Evolutionary conservation across 64 coral and sea anemone genomes (phyloP).

Genomic region (Actinia equina): DNA sequence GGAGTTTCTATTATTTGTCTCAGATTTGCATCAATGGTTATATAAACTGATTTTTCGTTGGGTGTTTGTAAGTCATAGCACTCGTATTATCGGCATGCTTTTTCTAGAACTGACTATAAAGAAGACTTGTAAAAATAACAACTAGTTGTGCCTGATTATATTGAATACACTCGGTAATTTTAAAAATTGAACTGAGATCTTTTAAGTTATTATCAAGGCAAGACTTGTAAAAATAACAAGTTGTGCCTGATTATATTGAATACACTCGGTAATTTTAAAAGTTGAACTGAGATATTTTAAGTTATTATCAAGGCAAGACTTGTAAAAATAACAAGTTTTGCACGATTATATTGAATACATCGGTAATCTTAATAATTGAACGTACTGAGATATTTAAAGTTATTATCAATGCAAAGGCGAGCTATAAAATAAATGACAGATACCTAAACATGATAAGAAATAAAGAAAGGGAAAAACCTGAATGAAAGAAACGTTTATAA

Average conservation of each 20-base stretch:
- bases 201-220: not conserved
- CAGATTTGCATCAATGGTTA: not conserved
- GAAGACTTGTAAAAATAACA: not conserved
- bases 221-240: no score
- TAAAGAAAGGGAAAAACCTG: no score
- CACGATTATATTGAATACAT: no score
- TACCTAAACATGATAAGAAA: no score
- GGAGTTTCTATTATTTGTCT: no score
- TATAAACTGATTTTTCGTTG: not conserved
- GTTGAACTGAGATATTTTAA: not conserved
- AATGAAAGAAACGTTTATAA: no score
- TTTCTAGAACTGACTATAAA: not conserved
- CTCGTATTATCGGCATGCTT: not conserved
- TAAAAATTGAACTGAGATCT: not conserved
- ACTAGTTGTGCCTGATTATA: not conserved
- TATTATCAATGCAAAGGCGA: not conserved
- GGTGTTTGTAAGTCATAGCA: not conserved
- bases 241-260: no score
- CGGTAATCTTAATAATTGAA: no score
- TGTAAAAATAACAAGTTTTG: no score
- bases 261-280: no score
- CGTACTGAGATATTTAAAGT: not conserved
- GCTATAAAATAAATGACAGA: no score
- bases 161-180: not conserved
- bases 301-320: not conserved